These are phyloP conservation scores for Eupithecia insigniata DNA, from an alignment of 2,888 invertebrate genomes.

Conservation along the genomic window DNA sequence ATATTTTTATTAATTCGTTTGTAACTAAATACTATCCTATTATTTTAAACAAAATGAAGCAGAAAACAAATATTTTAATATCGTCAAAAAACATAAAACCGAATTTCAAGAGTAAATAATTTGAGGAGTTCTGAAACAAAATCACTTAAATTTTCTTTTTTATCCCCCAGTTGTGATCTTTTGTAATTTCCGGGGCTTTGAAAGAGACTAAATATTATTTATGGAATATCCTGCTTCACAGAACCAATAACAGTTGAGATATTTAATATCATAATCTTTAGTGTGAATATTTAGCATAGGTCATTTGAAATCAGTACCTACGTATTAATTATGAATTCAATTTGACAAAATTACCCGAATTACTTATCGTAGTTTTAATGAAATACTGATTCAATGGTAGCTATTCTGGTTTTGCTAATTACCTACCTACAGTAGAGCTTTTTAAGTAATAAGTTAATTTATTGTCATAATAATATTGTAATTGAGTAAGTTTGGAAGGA, in stretches of 20 bases:
- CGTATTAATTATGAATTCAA: background rate
- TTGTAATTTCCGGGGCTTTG: constrained; percentile 56
- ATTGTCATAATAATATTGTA: too few species aligned
- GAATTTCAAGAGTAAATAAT: constrained; percentile 25
- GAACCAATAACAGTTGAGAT: constrained; percentile 8
- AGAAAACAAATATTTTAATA: constrained; percentile 3
- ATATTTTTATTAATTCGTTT: background rate
- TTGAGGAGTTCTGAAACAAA: constrained; percentile 34
- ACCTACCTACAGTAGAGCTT: background rate
- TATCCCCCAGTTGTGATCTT: constrained; percentile 40
- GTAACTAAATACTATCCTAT: background rate
- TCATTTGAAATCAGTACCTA: background rate
- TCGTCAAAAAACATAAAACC: constrained; percentile 5
- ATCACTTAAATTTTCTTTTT: constrained; percentile 34
- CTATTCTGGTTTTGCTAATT: background rate
- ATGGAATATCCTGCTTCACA: constrained; percentile 46
- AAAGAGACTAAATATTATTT: constrained; percentile 52
- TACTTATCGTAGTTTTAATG: background rate
- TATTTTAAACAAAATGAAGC: background rate
- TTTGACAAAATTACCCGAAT: background rate
- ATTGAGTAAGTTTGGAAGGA: too few species aligned
- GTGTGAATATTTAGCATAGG: constrained; percentile 1
- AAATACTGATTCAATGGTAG: background rate
- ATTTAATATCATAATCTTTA: background rate
- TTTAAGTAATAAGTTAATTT: background rate